Percentiles rank a stretch among this genome's conserved stretches.
phyloP scores from a whole-genome alignment of 2,888 invertebrate species.

The Pecten maximus region DNA sequence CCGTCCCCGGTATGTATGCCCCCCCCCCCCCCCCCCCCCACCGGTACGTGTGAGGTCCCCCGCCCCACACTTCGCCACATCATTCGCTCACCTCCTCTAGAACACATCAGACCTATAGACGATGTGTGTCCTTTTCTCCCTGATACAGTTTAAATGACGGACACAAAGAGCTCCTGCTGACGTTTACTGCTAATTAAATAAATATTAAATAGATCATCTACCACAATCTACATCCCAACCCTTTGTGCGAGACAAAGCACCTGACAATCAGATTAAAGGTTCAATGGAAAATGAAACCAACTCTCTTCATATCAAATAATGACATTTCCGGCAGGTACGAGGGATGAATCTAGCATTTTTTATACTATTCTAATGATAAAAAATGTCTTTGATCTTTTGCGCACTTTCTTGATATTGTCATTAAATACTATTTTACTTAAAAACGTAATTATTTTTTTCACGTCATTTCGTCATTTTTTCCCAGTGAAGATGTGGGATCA shows the following conservation, averaged over 20 bases:
- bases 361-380: neutral
- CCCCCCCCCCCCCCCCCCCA: neutral
- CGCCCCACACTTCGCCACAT: neutral
- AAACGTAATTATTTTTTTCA: neutral
- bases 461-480: neutral
- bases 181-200: neutral
- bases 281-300: neutral
- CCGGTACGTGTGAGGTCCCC: neutral
- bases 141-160: conserved; percentile 16
- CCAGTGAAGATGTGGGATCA: neutral
- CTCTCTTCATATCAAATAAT: neutral
- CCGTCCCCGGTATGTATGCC: neutral
- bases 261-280: neutral
- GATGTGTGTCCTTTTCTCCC: neutral
- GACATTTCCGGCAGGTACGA: neutral
- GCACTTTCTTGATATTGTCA: neutral
- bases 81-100: neutral
- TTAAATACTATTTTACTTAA: neutral
- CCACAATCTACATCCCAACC: neutral
- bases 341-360: neutral
- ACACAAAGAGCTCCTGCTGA: neutral
- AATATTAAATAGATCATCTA: neutral
- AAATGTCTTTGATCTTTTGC: conserved; percentile 15
- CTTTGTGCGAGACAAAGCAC: conserved; percentile 1
- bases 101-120: neutral